Conservation (phyloP, 2,888 invertebrate species). For the Apotomis capreana region DNA sequence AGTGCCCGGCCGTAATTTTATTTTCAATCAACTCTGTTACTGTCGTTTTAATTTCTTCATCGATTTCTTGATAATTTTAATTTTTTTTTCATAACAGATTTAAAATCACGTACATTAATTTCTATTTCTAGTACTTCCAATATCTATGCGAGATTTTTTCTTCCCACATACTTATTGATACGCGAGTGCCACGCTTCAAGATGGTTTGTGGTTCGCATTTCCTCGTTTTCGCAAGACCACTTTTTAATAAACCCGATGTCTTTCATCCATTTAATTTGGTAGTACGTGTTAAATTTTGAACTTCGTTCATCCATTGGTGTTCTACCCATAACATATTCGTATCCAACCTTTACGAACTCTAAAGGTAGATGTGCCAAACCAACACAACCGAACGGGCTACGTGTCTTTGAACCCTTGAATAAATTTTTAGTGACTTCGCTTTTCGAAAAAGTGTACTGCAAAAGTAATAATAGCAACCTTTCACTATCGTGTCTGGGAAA, state of each 20-base stretch:
- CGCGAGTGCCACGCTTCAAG: constrained; percentile 5
- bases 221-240: not conserved
- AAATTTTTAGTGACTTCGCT: constrained; percentile 15
- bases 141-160: constrained; percentile 1
- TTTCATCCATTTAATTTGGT: constrained; percentile 24
- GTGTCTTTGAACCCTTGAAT: constrained; percentile 10
- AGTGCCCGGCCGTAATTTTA: constrained; percentile 5
- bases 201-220: not conserved
- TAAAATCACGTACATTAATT: constrained; percentile 2
- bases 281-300: constrained; percentile 10
- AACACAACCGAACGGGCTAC: constrained; percentile 31
- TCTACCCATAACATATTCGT: constrained; percentile 4
- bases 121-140: constrained; percentile 10
- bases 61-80: constrained; percentile 12
- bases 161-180: constrained; percentile 6
- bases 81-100: not conserved
- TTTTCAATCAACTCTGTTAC: constrained; percentile 1
- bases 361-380: not conserved
- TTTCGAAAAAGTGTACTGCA: not conserved
- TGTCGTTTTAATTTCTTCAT: constrained; percentile 1
- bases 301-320: not conserved
- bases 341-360: not conserved
- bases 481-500: constrained; percentile 18
- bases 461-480: constrained; percentile 21
- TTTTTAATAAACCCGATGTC: constrained; percentile 17